Base-by-base conservation (phyloP, 2,888 invertebrate species). In the Coleophora deauratella region DNA sequence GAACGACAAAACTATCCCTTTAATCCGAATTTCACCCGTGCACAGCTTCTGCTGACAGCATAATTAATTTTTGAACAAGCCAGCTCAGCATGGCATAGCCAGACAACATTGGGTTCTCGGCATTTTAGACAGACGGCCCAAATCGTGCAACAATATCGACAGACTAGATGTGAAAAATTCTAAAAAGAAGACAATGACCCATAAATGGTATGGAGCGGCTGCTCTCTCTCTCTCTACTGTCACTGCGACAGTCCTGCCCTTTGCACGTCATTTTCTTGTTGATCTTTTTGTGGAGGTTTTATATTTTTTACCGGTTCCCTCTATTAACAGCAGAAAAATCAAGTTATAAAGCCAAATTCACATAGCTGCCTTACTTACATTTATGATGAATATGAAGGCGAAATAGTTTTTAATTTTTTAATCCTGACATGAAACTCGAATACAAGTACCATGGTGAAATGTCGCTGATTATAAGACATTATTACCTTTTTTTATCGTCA, bases 61-160 rank as follows among this genome's bases (percentile, higher is more conserved):
- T 66, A 66, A 66, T 72, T 64, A 68, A 66, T 66, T 67, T 69
- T 67, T 65, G 46, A 66, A 46, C 49, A 57, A 49, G 42, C 49
- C 38, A 28, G 48, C 45, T 40, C 43, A 33, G 33, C 28, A 40
- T 42, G 41, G 40, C 40, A 39, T 41, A 37, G 40, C 40, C 45
- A 39, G 44, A 38, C 51, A 42, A 48, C 48, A 49, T 47, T 50
- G 49, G 37, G 47, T 50, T 41, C 39, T 50, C 52, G 37, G 38
- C 47, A 52, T 48, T 57, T 54, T 49, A 52, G 47, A 54, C 50
- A 60, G 40, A 38, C 37, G 53, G 52, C 47, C 56, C 52, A 58
- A 45, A 45, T 52, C 49, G 59, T 50, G 44, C 53, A 50, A 43
- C 54, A 52, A 55, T 57, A 61, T 62, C 57, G 58, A 57, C 62